Percentiles rank a stretch among this genome's conserved stretches.
phyloP scores from a whole-genome alignment of 2,113 vertebrate genomes.

The Limnothrissa miodon region DNA sequence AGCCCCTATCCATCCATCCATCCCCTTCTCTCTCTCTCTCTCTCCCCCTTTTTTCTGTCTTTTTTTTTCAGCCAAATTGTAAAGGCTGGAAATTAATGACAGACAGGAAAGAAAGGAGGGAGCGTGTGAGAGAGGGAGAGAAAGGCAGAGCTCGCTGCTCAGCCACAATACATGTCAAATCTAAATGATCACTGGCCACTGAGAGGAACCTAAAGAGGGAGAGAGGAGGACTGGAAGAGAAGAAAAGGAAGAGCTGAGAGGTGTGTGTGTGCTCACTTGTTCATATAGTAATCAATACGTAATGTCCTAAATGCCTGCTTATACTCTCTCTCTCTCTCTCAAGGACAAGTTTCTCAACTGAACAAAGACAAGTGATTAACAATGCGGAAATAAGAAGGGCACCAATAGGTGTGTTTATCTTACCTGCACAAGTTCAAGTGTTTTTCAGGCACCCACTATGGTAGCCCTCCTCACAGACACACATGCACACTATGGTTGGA shows the following conservation, averaged over 20 bases:
- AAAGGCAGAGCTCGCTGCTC: slow-evolving; percentile 58
- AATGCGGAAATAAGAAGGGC: background rate
- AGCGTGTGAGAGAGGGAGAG: slow-evolving; percentile 69
- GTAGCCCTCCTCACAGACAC: background rate
- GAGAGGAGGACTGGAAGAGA: slow-evolving; percentile 48
- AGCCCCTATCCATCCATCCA: slow-evolving; percentile 89
- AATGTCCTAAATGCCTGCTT: slow-evolving; percentile 71
- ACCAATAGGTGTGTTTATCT: background rate
- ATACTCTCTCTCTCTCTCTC: slow-evolving; percentile 63
- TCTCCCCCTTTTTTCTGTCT: slow-evolving; percentile 81
- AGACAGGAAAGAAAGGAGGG: slow-evolving; percentile 86
- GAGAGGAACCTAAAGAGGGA: slow-evolving; percentile 82
- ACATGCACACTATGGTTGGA: background rate
- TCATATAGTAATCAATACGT: slow-evolving; percentile 68
- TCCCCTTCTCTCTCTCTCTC: slow-evolving; percentile 93
- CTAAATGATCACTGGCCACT: slow-evolving; percentile 93
- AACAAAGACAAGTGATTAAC: slow-evolving; percentile 41
- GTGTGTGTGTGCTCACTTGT: slow-evolving; percentile 34
- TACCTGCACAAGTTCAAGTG: background rate
- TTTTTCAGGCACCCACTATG: background rate
- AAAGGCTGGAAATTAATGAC: slow-evolving; percentile 97
- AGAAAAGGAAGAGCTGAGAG: slow-evolving; percentile 73
- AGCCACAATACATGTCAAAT: slow-evolving; percentile 98
- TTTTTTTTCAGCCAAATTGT: slow-evolving; percentile 85
- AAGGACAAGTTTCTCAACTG: background rate